Base-by-base conservation (phyloP, 2,113 vertebrate genomes). In the Nothoprocta pentlandii region DNA sequence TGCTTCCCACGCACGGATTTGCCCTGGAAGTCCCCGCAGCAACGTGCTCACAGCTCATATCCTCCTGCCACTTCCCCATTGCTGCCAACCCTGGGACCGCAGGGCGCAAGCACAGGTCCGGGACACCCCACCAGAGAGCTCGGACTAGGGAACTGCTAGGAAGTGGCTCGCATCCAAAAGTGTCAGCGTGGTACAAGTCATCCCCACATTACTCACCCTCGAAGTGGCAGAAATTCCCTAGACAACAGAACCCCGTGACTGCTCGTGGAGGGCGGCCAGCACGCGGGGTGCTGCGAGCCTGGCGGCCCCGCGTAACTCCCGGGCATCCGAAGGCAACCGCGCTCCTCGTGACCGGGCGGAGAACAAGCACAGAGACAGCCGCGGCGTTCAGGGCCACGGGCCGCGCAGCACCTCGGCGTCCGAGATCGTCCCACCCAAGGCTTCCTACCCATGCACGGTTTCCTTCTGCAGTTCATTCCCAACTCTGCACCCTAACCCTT, bases 301-400 rank as follows among this genome's bases (percentile, higher is more conserved):
- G 61, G 73, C 51, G 76, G 70, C 83, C 63, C 64, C 4, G 7
- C 32, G 13, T 59, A 94, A 80, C 92, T 90, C 2, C 0, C 44
- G 68, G 28, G 51, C 87, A 68, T 90, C 42, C 73, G 91, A 79
- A 96, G 88, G 77, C 42, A 95, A 81, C 73, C 0, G 1, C 20
- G 25, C 49, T 82, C 34, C 79, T 10, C 3, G 25, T 8, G 32
- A 20, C 25, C 39, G 36, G 19, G 47, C 14, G 3, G 59, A 39
- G 30, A 53, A 46, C 39, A 25, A 26, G 62, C 70, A 9, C 32
- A 34, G 36, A 1, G n/a, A 17, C 64, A 76, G 51, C 58, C 21
- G 3, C 0, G 1, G 5, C 25, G 25, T 77, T 36, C 0, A 0
- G 62, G 49, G 66, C 71, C 56, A 68, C 4, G 1, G 41, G 19